Percentiles rank a stretch among this genome's conserved stretches.
Evolutionary conservation across 2,113 vertebrate species (phyloP).

Genomic region (Theristicus caerulescens): DNA sequence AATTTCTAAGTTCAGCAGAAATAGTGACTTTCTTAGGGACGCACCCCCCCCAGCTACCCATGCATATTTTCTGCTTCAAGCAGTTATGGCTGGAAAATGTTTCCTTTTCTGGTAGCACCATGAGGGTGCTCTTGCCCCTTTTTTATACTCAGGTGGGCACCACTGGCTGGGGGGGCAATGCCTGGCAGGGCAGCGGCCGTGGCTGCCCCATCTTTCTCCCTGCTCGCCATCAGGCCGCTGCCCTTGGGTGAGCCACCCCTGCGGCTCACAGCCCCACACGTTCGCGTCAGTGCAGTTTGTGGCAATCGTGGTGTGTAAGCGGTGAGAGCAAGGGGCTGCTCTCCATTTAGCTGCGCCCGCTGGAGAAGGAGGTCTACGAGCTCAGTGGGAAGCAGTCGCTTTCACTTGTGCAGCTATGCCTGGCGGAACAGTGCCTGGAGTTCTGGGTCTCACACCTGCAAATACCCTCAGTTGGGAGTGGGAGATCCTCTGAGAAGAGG

Average conservation of each 20-base stretch:
- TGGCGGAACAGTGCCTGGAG: fast-evolving
- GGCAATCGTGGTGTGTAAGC: neutral
- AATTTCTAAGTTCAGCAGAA: neutral
- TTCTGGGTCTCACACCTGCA: neutral
- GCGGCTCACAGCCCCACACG: fast-evolving
- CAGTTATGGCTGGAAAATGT: neutral
- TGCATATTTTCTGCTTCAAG: neutral
- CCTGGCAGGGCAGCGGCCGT: neutral
- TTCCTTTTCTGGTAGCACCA: neutral
- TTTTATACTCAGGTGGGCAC: neutral
- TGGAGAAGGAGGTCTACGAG: neutral
- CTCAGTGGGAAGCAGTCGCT: neutral
- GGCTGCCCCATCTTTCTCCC: neutral
- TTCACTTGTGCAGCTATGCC: neutral
- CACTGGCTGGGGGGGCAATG: fast-evolving
- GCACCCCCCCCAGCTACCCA: neutral
- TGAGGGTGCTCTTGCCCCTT: neutral
- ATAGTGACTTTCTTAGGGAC: neutral
- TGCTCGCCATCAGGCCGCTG: fast-evolving
- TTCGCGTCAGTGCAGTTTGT: fast-evolving
- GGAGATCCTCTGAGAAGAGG: neutral
- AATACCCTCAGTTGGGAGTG: neutral
- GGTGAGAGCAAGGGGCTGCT: neutral
- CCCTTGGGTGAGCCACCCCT: neutral
- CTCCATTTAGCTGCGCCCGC: neutral